These are phyloP conservation scores for Megastigmus dorsalis DNA, from an alignment of 2,888 invertebrate species.

Conservation along the genomic window DNA sequence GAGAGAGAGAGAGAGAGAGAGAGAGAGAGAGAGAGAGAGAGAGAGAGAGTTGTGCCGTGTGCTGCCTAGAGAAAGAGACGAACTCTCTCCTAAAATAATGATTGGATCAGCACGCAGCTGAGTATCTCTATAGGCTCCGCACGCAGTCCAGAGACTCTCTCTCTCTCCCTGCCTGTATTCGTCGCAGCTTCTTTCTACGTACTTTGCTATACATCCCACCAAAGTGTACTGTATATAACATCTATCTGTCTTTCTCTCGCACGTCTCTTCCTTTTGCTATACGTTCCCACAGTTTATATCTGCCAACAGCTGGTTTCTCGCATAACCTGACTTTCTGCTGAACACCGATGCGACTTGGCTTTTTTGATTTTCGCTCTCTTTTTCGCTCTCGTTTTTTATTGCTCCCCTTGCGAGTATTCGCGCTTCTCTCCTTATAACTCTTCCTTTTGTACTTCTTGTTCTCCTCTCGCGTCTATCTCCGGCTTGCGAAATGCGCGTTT, in stretches of 20 bases:
- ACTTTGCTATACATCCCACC: no score
- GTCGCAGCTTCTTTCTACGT: not conserved
- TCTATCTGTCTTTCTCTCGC: not conserved
- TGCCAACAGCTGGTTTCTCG: not conserved
- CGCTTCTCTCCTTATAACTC: not conserved
- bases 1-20: no score
- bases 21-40: no score
- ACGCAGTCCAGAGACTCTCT: no score
- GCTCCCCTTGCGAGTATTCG: no score
- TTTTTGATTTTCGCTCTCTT: no score
- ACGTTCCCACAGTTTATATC: not conserved
- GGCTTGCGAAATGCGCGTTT: not conserved
- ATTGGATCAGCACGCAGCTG: constrained; percentile 64
- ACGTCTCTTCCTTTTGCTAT: not conserved
- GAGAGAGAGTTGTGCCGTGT: constrained; percentile 60
- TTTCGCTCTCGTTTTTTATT: no score
- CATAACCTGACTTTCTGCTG: no score
- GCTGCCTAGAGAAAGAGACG: constrained; percentile 61
- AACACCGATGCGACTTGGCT: no score
- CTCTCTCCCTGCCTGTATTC: not conserved
- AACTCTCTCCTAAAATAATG: constrained; percentile 71
- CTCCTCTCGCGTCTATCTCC: not conserved
- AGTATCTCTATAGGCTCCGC: no score
- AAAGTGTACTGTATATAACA: no score
- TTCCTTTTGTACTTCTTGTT: no score